Conservation (phyloP, 2,113 vertebrate species). For the Neogobius melanostomus region DNA sequence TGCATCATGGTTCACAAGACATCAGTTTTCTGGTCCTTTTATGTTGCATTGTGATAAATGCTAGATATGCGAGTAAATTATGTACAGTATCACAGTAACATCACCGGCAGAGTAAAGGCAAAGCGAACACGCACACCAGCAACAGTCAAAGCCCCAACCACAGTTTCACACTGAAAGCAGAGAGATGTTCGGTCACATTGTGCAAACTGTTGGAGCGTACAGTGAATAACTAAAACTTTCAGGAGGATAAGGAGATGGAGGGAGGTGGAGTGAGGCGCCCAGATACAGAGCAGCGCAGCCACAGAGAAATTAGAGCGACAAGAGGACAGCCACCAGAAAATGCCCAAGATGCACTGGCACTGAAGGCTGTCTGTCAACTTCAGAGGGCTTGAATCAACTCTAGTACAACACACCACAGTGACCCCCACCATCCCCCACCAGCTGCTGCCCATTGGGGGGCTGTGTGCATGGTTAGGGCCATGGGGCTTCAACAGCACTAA, state of each 20-base stretch:
- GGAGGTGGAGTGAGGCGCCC: not conserved
- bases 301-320: constrained; percentile 25
- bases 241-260: constrained; percentile 21
- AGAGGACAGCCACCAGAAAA: constrained; percentile 24
- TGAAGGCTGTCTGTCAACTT: constrained; percentile 26
- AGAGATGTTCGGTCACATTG: constrained; percentile 40
- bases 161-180: constrained; percentile 27
- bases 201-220: constrained; percentile 36
- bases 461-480: constrained; percentile 50
- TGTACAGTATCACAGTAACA: constrained; percentile 28
- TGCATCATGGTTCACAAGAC: not conserved
- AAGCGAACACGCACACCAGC: constrained; percentile 2
- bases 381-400: constrained; percentile 42
- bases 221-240: constrained; percentile 37
- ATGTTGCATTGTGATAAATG: not conserved
- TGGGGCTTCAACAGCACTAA: constrained; percentile 53
- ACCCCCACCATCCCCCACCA: constrained; percentile 46
- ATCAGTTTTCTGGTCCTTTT: not conserved
- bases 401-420: constrained; percentile 35
- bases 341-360: constrained; percentile 27
- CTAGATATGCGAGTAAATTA: constrained; percentile 20
- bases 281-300: constrained; percentile 23
- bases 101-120: constrained; percentile 14
- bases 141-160: constrained; percentile 27
- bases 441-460: constrained; percentile 51